Evolutionary conservation across 2,888 invertebrate genomes (phyloP), one percentile per base, ranked within the genome.

Genomic region (Hyposoter didymator): DNA sequence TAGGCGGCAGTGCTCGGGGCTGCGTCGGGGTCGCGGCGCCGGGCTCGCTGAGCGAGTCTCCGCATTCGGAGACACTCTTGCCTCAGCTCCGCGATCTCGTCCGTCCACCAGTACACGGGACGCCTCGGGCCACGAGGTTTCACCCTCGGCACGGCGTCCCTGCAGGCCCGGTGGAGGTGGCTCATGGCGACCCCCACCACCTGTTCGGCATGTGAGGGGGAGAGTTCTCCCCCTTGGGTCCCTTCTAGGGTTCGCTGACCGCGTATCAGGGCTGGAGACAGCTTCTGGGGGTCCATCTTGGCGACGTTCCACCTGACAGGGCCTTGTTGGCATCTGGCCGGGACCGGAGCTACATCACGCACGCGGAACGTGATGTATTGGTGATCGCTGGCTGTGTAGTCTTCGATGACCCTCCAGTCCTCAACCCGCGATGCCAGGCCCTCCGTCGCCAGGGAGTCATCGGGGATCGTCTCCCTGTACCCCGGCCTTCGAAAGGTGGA

Each of bases 41-140:
- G 62, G 47, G 72, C 78, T 52, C 75, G 39, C 49, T 62, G 69
- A 47, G 75, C 17, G 32, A 75, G 43, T 45, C 55, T 64, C 49
- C 69, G 12, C 47, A 10, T 55, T 12, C 55, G 55, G 10, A 55
- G 55, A 55, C 55, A 55, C 19, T 55, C 55, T 22, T 12, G 22
- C 72, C 32, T 49, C 72, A 52, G 52, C 52, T 52, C 52, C 52
- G 52, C 52, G 52, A 52, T 52, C 1, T 52, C 52, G 52, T 52
- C 52, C 52, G 52, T 52, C 52, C 52, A 52, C 52, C 52, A 52
- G 8, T 52, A 52, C 0, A 52, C 52, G 1, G 52, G 52, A 0
- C 52, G 19, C 1, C 19, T 19, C 19, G 1, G 6, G 19, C 8
- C 10, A 7, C 52, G 52, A 19, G 52, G 2, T 2, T 52, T 52